A percentile compares a stretch with the other conserved stretches of the same genome.
Conservation (phyloP, 2,888 invertebrate genomes). For the Agrilus mali region DNA sequence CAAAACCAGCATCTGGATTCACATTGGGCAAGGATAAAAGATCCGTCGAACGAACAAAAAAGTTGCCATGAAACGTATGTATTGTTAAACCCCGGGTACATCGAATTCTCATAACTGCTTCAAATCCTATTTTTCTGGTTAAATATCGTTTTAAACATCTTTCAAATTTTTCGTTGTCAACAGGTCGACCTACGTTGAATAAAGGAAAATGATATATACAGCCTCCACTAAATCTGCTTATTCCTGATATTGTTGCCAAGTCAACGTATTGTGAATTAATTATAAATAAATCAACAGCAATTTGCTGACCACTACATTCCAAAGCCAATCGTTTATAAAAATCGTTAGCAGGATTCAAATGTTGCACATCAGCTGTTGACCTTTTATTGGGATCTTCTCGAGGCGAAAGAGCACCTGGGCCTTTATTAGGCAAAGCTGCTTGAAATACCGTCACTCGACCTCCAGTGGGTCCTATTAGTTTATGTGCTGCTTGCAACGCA, state of each 20-base stretch:
- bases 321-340: constrained; percentile 94
- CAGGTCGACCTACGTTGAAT: constrained; percentile 58
- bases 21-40: constrained; percentile 91
- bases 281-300: constrained; percentile 91
- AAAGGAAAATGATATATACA: constrained; percentile 85
- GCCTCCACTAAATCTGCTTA: constrained; percentile 92
- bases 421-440: constrained; percentile 71
- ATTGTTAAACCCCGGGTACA: constrained; percentile 89
- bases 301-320: constrained; percentile 93
- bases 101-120: constrained; percentile 94
- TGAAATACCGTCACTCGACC: constrained; percentile 94
- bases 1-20: constrained; percentile 96
- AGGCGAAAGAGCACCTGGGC: constrained; percentile 76
- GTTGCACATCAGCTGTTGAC: constrained; percentile 62
- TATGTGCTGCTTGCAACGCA: constrained; percentile 83
- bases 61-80: constrained; percentile 98
- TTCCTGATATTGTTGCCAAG: constrained; percentile 83
- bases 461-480: constrained; percentile 85
- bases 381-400: constrained; percentile 84
- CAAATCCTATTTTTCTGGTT: constrained; percentile 94
- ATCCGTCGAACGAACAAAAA: constrained; percentile 97
- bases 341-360: constrained; percentile 90
- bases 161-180: constrained; percentile 62
- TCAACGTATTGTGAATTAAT: constrained; percentile 90
- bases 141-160: constrained; percentile 77